Base-by-base conservation (phyloP, 2,888 invertebrate genomes). In the Hemicrepidius hirtus region DNA sequence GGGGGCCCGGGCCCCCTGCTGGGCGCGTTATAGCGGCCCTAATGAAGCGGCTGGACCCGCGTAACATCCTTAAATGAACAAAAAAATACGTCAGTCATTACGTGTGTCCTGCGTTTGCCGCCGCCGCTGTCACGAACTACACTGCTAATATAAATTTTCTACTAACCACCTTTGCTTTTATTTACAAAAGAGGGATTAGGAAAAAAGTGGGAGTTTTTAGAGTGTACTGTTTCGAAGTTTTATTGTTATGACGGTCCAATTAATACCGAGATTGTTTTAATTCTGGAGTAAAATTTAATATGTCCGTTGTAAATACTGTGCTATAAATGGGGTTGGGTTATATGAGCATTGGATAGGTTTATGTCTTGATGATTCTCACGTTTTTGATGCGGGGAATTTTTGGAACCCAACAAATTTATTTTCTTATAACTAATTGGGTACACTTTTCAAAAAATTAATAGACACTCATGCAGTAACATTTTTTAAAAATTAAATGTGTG, bases 21-120 rank as follows among this genome's bases (percentile, higher is more conserved):
- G 80, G 16, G 78, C 70, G 77, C 76, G 75, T 78, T 80, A 80
- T 79, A 80, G 77, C 78, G 78, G 73, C 78, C 80, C 84, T 84
- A 84, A 84, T 84, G 84, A 84, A 84, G 82, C 80, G 81, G 78
- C 78, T 78, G 77, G 75, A 46, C 53, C 63, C 79, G 76, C 79
- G 80, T 80, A 80, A 81, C 80, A 80, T 81, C 81, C 80, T 82
- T 81, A 81, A 82, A 79, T 80, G 79, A 81, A 82, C 81, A 81
- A 81, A 80, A 80, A 81, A 74, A 74, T 67, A 57, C 73, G 68
- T 70, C 72, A 69, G 66, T 68, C 70, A 75, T 71, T 71, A 71
- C 63, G 68, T 73, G 73, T 73, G 73, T 73, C 73, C 68, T 68
- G 63, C 64, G 49, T 64, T 68, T 62, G 65, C 73, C 69, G 73